Percentiles rank a stretch among this genome's conserved stretches.
Evolutionary conservation across 2,113 vertebrate species (phyloP).

Genomic region (Festucalex cinctus): DNA sequence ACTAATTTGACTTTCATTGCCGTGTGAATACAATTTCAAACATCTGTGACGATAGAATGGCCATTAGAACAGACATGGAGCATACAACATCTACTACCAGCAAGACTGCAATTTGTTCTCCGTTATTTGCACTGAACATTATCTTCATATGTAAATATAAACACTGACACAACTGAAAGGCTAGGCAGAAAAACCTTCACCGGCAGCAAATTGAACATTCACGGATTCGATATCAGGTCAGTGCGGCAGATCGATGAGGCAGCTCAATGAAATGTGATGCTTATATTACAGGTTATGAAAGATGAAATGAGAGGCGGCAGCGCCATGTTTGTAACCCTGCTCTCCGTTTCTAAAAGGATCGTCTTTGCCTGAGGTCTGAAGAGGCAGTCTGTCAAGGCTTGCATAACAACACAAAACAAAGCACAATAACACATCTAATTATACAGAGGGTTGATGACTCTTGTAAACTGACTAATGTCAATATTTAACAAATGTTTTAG

Average conservation of each 20-base stretch:
- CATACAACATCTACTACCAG: conserved; percentile 10
- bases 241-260: conserved; percentile 40
- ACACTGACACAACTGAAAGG: conserved; percentile 28
- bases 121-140: conserved; percentile 6
- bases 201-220: conserved; percentile 36
- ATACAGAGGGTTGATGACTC: neutral
- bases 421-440: conserved; percentile 34
- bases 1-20: conserved; percentile 50
- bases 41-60: conserved; percentile 31
- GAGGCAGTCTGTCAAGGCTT: conserved; percentile 26
- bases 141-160: conserved; percentile 14
- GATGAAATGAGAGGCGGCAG: conserved; percentile 34
- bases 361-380: conserved; percentile 28
- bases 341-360: conserved; percentile 33
- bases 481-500: neutral
- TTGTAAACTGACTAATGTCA: neutral
- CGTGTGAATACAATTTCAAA: conserved; percentile 59
- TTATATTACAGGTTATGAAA: conserved; percentile 42
- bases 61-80: conserved; percentile 29
- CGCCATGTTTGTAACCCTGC: conserved; percentile 21
- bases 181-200: conserved; percentile 28
- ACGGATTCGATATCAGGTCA: conserved; percentile 52
- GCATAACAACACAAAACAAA: conserved; percentile 44
- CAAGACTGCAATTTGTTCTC: conserved; percentile 21
- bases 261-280: conserved; percentile 29